Base-by-base conservation (phyloP, 2,113 vertebrate species). In the Cebidichthys violaceus region DNA sequence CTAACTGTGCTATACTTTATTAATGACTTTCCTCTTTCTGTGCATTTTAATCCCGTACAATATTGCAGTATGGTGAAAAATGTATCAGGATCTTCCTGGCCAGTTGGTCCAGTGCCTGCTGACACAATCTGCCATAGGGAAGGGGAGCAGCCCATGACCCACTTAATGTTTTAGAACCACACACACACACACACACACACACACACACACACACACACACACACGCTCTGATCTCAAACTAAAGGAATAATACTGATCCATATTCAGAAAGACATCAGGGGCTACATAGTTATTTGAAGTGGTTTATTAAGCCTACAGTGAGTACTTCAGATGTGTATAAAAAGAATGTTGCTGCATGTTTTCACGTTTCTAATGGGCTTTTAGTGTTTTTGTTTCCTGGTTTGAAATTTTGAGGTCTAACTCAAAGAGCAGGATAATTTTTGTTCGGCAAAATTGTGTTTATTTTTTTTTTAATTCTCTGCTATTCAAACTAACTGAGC, bases 91-190 rank as follows among this genome's bases (percentile, higher is more conserved):
- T 66, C 74, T 76, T 85, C 43, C 18, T 81, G 80, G 84, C 90
- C 89, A 91, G 77, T 90, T 92, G 88, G 81, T 90, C 70, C 55
- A 55, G 37, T 69, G 89, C 91, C 91, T 85, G 78, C 86, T 85
- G 84, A 89, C 78, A 90, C 91, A 90, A 89, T 88, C 89, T 90
- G 90, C 88, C 77, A 90, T 65, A 81, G 86, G 85, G 79, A 92
- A 81, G 61, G 62, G 74, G 88, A 88, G 84, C 87, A 71, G 82
- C 65, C 69, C 64, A 57, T 92, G 89, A 92, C 90, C 91, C 84
- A 92, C 68, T 92, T 92, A 83, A 86, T 83, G 84, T 83, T 86
- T 88, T 45, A 75, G 52, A 86, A 74, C 64, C 74, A 33, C 4
- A 69, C 57, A 75, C 52, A 77, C 0, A 74, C 62, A 33, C 57